Conservation (phyloP, 92 coral and sea anemone genomes). For the Actinernus sp. region DNA sequence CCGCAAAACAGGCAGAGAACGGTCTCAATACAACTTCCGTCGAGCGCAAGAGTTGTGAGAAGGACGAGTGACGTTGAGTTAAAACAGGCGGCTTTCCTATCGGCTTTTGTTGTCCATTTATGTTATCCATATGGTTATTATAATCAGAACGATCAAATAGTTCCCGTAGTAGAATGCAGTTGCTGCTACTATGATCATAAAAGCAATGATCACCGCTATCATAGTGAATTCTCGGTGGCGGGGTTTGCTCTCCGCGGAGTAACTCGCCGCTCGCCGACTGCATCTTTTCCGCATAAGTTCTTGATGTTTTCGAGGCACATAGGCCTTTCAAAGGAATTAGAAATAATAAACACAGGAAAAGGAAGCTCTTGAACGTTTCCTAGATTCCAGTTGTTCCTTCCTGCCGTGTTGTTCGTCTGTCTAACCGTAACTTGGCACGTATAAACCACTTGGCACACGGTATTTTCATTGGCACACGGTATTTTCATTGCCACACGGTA, state of each 20-base stretch:
- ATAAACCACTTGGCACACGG: too few relatives aligned
- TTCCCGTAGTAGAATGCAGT: slow-evolving; percentile 76
- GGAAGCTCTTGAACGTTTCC: too few relatives aligned
- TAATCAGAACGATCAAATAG: slow-evolving; percentile 79
- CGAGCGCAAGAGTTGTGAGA: not conserved
- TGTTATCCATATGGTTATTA: slow-evolving; percentile 82
- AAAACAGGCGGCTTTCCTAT: not conserved
- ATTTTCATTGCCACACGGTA: too few relatives aligned
- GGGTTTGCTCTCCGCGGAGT: slow-evolving; percentile 37
- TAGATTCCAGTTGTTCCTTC: too few relatives aligned
- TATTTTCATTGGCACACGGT: too few relatives aligned
- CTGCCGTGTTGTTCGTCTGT: too few relatives aligned
- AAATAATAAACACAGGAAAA: too few relatives aligned
- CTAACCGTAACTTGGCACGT: too few relatives aligned
- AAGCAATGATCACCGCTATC: slow-evolving; percentile 73
- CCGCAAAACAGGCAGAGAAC: not conserved
- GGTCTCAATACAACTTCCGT: not conserved
- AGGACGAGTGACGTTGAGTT: not conserved
- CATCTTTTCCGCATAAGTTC: slow-evolving; percentile 68
- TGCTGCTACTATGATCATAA: slow-evolving; percentile 72
- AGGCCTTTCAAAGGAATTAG: too few relatives aligned
- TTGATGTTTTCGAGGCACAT: too few relatives aligned
- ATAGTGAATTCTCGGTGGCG: slow-evolving; percentile 59
- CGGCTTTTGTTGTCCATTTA: slow-evolving; percentile 6
- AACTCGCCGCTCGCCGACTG: slow-evolving; percentile 26